These are phyloP conservation scores for Hippopotamus amphibius DNA, from an alignment of 2,113 vertebrate species.

Conservation along the genomic window DNA sequence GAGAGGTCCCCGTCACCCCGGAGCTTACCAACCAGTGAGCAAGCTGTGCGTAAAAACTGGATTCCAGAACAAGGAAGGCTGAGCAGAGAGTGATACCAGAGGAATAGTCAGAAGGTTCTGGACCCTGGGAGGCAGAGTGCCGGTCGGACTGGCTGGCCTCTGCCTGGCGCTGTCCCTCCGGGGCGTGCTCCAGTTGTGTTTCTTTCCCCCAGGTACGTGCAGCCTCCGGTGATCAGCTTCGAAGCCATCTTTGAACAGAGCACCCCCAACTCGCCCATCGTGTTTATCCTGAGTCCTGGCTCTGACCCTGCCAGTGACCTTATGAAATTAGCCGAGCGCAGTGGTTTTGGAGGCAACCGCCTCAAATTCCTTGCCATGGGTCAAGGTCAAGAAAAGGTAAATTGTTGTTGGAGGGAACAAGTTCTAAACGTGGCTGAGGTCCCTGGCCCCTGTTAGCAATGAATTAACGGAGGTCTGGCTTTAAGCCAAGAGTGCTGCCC, in stretches of 20 bases:
- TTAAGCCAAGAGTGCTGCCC: fast-evolving
- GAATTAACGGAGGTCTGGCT: fast-evolving
- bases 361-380: slow-evolving; percentile 98
- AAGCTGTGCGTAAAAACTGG: fast-evolving
- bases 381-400: slow-evolving; percentile 97
- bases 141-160: fast-evolving
- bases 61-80: not conserved
- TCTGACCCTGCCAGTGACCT: slow-evolving; percentile 96
- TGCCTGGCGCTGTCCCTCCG: too few relatives aligned
- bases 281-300: slow-evolving; percentile 97
- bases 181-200: fast-evolving
- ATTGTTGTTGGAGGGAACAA: not conserved
- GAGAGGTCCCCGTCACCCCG: not conserved
- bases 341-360: slow-evolving; percentile 91
- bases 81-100: fast-evolving
- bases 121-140: fast-evolving
- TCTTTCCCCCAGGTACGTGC: slow-evolving; percentile 91
- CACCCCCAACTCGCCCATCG: slow-evolving; percentile 93
- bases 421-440: not conserved
- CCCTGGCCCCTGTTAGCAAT: not conserved
- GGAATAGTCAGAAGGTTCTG: fast-evolving
- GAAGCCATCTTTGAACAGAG: slow-evolving; percentile 95
- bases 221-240: slow-evolving; percentile 96
- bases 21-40: not conserved
- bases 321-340: slow-evolving; percentile 93